Base-by-base conservation (phyloP, 2,797 vertebrate species). In the Graptemys geographica region DNA sequence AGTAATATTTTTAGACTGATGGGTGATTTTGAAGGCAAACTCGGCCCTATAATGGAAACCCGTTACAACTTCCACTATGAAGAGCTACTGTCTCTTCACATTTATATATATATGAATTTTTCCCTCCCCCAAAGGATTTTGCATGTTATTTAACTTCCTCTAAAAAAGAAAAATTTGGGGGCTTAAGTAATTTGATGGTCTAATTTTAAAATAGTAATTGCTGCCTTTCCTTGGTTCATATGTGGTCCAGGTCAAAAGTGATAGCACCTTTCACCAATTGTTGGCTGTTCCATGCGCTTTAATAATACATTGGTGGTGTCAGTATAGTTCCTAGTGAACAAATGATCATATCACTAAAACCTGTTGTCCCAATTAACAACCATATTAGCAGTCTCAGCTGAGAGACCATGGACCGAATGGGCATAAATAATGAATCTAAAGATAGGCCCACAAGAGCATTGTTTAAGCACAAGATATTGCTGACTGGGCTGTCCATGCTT, bases 41-140 rank as follows among this genome's bases (percentile, higher is more conserved):
- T 94, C 80, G 93, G 89, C n/a, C 96, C 92, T 88, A 1, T 13
- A 94, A 96, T 87, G 96, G 92, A 96, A 97, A 87, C 44, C 88
- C 87, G 78, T 93, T 93, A 94, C 96, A 94, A 95, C 88, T 90
- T 90, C 87, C 94, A 92, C 91, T 95, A 93, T 93, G 90, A 96
- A 96, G 96, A 91, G 95, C 59, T 89, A 83, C 82, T 96, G 27
- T 83, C 91, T 90, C 93, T 92, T 37, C 31, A 87, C 94, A 56
- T 55, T 55, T 55, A 55, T 23, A 55, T 23, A 55, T 55, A 25
- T 55, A 55, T 52, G 23, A 23, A 23, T 55, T 55, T 56, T 56
- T 8, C 56, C 56, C 56, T 57, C 56, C 95, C 91, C 80, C 83
- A 92, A 65, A n/a, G 31, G 47, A 65, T 65, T 65, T 10, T 65